Evolutionary conservation across 2,888 invertebrate genomes (phyloP).

Genomic region (Pristionchus entomophagus): DNA sequence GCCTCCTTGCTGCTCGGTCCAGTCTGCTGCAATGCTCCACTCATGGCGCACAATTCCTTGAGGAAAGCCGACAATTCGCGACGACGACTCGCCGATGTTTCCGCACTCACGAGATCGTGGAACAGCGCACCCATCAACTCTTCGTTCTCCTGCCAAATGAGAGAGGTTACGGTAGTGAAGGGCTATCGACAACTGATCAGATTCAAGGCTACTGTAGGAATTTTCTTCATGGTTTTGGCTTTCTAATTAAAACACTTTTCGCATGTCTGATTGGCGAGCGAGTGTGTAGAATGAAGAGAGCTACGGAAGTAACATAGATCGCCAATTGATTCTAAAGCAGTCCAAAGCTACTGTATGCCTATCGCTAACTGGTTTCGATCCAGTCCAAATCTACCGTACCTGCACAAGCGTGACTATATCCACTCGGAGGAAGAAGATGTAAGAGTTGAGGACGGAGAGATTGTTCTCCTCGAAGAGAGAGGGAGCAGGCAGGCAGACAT

Average conservation of each 20-base stretch:
- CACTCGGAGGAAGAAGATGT: constrained; percentile 99
- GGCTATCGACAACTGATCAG: background rate
- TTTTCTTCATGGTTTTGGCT: background rate
- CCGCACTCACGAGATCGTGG: constrained; percentile 90
- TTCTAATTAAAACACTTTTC: too few relatives aligned
- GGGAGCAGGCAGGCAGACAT: constrained; percentile 97
- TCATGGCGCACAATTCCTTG: constrained; percentile 99
- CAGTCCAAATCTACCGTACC: constrained; percentile 78
- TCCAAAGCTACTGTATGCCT: background rate
- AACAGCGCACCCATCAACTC: constrained; percentile 95
- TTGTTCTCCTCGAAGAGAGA: constrained; percentile 99
- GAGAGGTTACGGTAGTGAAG: background rate
- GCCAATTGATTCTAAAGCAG: too few relatives aligned
- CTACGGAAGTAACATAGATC: background rate
- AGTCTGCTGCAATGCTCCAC: constrained; percentile 96
- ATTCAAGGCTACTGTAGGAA: background rate
- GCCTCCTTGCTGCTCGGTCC: constrained; percentile 97
- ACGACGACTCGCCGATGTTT: constrained; percentile 87
- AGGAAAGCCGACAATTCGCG: constrained; percentile 96
- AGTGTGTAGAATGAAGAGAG: constrained; percentile 78
- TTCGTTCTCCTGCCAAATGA: constrained; percentile 88
- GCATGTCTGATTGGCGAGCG: too few relatives aligned
- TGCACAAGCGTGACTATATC: constrained; percentile 96
- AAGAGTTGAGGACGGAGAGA: constrained; percentile 95
- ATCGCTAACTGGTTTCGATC: background rate